phyloP scores from a whole-genome alignment of 2,888 invertebrate species.

The Eutolmus rufibarbis region DNA sequence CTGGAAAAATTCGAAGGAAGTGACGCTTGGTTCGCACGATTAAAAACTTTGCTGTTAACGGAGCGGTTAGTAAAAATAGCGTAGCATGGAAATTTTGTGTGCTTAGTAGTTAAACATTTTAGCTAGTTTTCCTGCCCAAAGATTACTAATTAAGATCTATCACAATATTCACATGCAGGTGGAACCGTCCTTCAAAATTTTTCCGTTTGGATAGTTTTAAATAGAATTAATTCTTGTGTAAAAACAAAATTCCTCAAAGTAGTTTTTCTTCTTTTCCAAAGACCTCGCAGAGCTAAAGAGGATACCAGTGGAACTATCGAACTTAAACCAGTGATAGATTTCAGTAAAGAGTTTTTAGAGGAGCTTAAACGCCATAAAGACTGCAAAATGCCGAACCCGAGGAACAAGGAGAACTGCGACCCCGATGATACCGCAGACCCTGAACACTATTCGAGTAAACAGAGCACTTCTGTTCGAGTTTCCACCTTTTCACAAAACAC shows the following conservation, averaged over 20 bases:
- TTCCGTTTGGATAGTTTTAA: background rate
- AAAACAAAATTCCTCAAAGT: background rate
- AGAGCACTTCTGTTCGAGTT: background rate
- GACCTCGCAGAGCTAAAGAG: background rate
- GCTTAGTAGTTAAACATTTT: background rate
- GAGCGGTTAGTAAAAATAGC: constrained; percentile 56
- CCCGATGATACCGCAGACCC: background rate
- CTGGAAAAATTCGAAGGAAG: constrained; percentile 58
- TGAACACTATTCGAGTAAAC: background rate
- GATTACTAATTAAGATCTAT: background rate
- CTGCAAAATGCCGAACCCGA: background rate
- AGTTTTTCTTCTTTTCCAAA: background rate
- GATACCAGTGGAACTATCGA: background rate
- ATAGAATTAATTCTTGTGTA: background rate
- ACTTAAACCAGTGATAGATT: background rate
- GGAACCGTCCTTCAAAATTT: background rate
- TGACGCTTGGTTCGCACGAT: constrained; percentile 56
- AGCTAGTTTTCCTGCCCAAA: background rate
- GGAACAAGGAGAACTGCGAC: background rate
- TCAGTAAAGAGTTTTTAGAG: background rate
- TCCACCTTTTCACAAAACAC: background rate
- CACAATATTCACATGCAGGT: background rate
- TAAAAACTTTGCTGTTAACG: constrained; percentile 54
- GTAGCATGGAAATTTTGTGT: background rate
- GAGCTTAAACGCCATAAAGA: background rate